phyloP scores from a whole-genome alignment of 2,888 invertebrate genomes.

The Mythimna ferrago region DNA sequence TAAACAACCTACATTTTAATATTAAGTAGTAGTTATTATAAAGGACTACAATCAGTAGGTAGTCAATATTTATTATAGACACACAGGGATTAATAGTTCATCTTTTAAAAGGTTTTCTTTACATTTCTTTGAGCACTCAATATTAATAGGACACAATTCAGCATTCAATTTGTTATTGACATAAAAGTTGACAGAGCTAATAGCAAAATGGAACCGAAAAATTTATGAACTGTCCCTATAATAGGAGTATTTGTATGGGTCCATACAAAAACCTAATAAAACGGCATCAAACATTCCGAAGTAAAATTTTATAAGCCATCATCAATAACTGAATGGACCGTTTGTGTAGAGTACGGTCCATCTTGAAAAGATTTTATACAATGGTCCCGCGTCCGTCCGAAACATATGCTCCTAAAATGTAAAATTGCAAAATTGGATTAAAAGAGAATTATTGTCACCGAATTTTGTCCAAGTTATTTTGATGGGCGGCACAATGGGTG shows the following conservation, averaged over 20 bases:
- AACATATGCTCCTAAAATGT: slow-evolving; percentile 82
- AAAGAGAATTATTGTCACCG: slow-evolving; percentile 74
- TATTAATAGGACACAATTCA: slow-evolving; percentile 56
- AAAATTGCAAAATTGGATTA: slow-evolving; percentile 89
- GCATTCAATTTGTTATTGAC: slow-evolving; percentile 66
- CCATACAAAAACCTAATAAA: slow-evolving; percentile 80
- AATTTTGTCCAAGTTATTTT: slow-evolving; percentile 81
- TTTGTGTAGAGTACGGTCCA: slow-evolving; percentile 72
- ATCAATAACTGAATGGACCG: slow-evolving; percentile 82
- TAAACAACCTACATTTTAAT: not conserved
- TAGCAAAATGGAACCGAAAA: slow-evolving; percentile 57
- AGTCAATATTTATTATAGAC: slow-evolving; percentile 10
- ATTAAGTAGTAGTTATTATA: not conserved
- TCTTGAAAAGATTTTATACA: slow-evolving; percentile 82
- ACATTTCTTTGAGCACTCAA: slow-evolving; percentile 55
- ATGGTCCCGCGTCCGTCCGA: slow-evolving; percentile 75
- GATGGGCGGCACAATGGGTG: slow-evolving; percentile 75
- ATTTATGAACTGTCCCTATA: slow-evolving; percentile 71
- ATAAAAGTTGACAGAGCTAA: slow-evolving; percentile 64
- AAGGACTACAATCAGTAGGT: not conserved
- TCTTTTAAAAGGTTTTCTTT: slow-evolving; percentile 30
- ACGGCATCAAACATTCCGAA: slow-evolving; percentile 75
- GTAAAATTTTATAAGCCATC: slow-evolving; percentile 82
- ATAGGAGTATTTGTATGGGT: slow-evolving; percentile 70
- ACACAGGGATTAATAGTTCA: slow-evolving; percentile 35